Evolutionary conservation across 2,797 vertebrate genomes (phyloP).

Genomic region (Scolopax rusticola): DNA sequence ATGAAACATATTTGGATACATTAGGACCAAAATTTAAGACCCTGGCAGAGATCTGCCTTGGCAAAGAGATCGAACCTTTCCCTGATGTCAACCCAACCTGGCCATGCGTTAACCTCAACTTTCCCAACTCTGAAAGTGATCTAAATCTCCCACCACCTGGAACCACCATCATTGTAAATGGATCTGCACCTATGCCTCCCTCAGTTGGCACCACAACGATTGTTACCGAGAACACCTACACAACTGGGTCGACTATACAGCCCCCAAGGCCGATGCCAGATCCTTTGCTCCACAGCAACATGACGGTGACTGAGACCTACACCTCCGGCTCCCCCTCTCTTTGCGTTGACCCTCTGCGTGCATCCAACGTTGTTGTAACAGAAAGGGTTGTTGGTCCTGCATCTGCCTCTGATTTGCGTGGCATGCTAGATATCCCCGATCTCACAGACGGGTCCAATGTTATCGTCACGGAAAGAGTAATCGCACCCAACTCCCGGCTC

Average conservation of each 20-base stretch:
- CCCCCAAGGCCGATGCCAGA: constrained; percentile 67
- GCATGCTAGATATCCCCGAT: constrained; percentile 80
- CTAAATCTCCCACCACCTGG: constrained; percentile 72
- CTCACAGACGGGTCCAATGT: constrained; percentile 80
- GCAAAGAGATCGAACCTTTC: constrained; percentile 69
- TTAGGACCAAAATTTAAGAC: constrained; percentile 86
- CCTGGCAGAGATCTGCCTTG: constrained; percentile 84
- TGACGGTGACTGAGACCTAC: constrained; percentile 79
- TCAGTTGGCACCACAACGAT: constrained; percentile 65
- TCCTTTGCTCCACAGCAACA: constrained; percentile 73
- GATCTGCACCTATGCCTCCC: constrained; percentile 51
- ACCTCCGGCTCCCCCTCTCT: constrained; percentile 62
- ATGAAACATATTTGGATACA: constrained; percentile 83
- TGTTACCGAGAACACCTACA: constrained; percentile 78
- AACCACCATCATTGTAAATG: constrained; percentile 69
- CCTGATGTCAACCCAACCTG: constrained; percentile 41
- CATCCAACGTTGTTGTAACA: constrained; percentile 76
- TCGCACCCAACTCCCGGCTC: constrained; percentile 76
- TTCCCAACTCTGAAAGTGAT: constrained; percentile 65
- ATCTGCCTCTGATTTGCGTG: constrained; percentile 72
- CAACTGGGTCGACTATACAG: constrained; percentile 69
- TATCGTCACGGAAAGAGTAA: constrained; percentile 83
- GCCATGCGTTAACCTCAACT: neutral
- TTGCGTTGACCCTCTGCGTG: constrained; percentile 66
- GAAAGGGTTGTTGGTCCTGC: constrained; percentile 80